Conservation (phyloP, 2,113 vertebrate species). For the Paedocypris sp. region DNA sequence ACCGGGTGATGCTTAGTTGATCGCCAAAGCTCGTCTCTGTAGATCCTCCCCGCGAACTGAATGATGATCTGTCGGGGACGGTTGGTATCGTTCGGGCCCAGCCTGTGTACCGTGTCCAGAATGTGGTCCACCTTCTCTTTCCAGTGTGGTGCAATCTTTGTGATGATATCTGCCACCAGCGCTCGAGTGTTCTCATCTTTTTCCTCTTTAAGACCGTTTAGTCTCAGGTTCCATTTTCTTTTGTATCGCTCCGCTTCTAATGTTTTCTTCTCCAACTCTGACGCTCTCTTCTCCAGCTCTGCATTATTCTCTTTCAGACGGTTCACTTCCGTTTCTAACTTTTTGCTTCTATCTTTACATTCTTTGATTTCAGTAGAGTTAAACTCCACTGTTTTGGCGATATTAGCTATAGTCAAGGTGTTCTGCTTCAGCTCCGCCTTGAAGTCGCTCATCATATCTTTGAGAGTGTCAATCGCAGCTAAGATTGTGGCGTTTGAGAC, state of each 20-base stretch:
- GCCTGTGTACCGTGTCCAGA: conserved; percentile 4
- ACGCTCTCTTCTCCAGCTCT: no score
- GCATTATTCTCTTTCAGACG: no score
- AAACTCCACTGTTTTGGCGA: no score
- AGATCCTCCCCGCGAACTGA: background rate
- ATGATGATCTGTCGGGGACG: background rate
- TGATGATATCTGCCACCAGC: background rate
- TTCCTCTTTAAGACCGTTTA: conserved; percentile 11
- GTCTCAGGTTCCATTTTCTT: conserved; percentile 13
- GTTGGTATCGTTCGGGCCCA: background rate
- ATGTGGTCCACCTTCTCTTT: background rate
- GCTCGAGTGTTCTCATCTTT: background rate
- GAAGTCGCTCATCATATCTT: no score
- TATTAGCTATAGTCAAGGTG: no score
- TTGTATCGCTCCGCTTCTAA: conserved; percentile 14
- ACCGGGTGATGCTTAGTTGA: background rate
- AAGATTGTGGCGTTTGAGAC: no score
- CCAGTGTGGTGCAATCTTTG: background rate
- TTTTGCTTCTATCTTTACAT: no score
- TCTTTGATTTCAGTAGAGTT: no score
- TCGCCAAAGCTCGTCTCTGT: conserved; percentile 15
- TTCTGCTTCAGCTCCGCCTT: no score
- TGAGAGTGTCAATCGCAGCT: no score
- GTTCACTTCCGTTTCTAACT: no score
- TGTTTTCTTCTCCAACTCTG: no score